A percentile compares a stretch with the other conserved stretches of the same genome.
Conservation (phyloP, 1,140 invertebrate genomes). For the Pectinophora gossypiella region DNA sequence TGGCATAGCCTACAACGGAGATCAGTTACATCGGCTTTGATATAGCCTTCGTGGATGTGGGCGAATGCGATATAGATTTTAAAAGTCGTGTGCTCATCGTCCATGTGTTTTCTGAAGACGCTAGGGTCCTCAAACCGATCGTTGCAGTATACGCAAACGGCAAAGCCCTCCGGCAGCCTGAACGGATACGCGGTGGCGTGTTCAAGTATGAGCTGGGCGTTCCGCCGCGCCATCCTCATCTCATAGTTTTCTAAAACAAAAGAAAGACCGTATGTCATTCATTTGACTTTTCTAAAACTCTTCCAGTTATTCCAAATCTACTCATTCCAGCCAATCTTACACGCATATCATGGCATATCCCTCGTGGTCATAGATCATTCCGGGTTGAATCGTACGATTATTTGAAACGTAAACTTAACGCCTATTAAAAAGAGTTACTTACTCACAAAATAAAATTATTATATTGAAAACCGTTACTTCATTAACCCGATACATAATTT, state of each 20-base stretch:
- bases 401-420: no score
- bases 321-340: no score
- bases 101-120: conserved; percentile 3
- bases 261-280: conserved; percentile 32
- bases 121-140: not conserved
- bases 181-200: conserved; percentile 28
- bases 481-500: no score
- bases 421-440: no score
- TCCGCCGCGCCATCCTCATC: conserved; percentile 42
- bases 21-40: conserved; percentile 53
- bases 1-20: conserved; percentile 38
- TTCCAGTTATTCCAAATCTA: no score
- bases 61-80: conserved; percentile 30
- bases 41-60: conserved; percentile 35
- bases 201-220: conserved; percentile 52
- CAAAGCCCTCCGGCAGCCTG: not conserved
- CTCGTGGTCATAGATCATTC: no score
- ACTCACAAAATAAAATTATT: no score
- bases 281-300: conserved; percentile 8
- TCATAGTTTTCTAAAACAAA: conserved; percentile 57
- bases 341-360: no score
- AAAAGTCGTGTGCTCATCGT: conserved; percentile 3
- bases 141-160: conserved; percentile 3
- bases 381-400: no score
- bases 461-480: no score